Evolutionary conservation across 2,888 invertebrate species (phyloP).

Genomic region (Hoplodrina blanda): DNA sequence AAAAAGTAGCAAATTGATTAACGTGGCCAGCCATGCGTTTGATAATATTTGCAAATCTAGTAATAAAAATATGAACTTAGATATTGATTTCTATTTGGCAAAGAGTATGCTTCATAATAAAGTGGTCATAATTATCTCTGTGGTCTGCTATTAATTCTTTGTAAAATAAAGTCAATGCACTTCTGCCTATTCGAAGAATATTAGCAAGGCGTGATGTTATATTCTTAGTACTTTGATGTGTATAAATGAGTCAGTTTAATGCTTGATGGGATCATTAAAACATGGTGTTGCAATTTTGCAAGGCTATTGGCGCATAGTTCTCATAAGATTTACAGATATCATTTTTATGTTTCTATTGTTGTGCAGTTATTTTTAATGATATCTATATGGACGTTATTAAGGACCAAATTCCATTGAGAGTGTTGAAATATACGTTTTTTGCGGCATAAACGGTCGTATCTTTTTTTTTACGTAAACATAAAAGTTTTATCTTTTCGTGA

Average conservation of each 20-base stretch:
- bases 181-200: background rate
- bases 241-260: slow-evolving; percentile 9
- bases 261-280: slow-evolving; percentile 1
- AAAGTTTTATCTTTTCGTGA: too few relatives aligned
- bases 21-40: slow-evolving; percentile 16
- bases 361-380: slow-evolving; percentile 10
- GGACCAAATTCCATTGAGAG: background rate
- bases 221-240: background rate
- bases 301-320: slow-evolving; percentile 31
- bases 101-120: too few relatives aligned
- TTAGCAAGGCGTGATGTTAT: background rate
- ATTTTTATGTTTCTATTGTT: slow-evolving; percentile 12
- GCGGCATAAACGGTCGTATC: too few relatives aligned
- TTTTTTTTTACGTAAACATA: too few relatives aligned
- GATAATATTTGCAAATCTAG: slow-evolving; percentile 1
- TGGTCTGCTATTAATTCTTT: too few relatives aligned
- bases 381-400: slow-evolving; percentile 12
- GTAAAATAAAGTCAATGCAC: too few relatives aligned
- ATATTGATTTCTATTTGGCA: background rate
- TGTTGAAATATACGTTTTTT: too few relatives aligned
- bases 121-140: too few relatives aligned
- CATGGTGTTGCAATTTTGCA: slow-evolving; percentile 9
- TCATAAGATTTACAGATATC: slow-evolving; percentile 38
- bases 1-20: slow-evolving; percentile 27
- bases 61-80: background rate